Conservation (phyloP, 1,140 invertebrate genomes). For the Homarus americanus region DNA sequence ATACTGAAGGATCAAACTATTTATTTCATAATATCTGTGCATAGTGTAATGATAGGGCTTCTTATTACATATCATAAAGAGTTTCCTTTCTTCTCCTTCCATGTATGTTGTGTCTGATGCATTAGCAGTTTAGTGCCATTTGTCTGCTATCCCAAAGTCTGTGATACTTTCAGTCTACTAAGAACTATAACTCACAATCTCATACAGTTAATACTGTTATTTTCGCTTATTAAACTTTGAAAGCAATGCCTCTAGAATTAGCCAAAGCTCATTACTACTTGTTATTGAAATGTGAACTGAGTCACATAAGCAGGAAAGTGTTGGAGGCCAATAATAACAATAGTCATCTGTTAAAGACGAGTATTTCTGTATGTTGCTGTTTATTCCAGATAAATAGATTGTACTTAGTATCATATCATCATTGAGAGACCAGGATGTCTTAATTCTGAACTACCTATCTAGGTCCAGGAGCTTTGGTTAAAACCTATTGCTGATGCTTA, state of each 20-base stretch:
- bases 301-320: background rate
- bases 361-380: background rate
- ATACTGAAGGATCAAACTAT: constrained; percentile 8
- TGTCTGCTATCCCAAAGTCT: constrained; percentile 39
- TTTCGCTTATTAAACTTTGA: background rate
- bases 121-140: constrained; percentile 30
- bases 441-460: background rate
- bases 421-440: background rate
- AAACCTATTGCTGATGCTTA: background rate
- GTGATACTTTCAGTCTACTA: constrained; percentile 34
- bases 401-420: background rate
- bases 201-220: background rate
- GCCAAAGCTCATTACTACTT: background rate
- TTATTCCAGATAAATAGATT: background rate
- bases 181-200: constrained; percentile 14
- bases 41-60: constrained; percentile 20
- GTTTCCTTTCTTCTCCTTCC: background rate
- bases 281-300: background rate
- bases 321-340: background rate
- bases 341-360: background rate
- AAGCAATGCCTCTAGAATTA: constrained; percentile 10
- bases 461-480: background rate
- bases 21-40: constrained; percentile 15
- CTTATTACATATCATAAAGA: constrained; percentile 41
- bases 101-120: constrained; percentile 17